These are phyloP conservation scores for Xenotilapia flavipinnis DNA, from an alignment of 2,113 vertebrate species.

Conservation along the genomic window DNA sequence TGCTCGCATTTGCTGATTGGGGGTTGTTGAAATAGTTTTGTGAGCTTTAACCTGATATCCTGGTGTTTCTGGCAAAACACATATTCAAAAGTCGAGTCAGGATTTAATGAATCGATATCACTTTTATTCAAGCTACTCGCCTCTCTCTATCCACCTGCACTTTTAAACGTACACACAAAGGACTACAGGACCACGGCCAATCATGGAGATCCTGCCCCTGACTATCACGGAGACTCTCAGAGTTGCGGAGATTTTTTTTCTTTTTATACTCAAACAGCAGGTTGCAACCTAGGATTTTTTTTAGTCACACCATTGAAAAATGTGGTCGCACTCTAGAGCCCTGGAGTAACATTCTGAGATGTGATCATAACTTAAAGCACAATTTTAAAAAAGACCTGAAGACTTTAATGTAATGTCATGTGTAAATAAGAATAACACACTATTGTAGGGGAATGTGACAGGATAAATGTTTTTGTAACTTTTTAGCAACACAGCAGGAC, in stretches of 20 bases:
- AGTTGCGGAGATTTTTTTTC: background rate
- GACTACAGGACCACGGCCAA: background rate
- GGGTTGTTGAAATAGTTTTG: background rate
- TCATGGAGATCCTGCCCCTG: accelerated
- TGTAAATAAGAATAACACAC: accelerated
- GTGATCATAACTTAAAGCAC: background rate
- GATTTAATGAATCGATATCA: background rate
- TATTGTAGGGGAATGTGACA: too few species aligned
- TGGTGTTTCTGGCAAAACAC: accelerated
- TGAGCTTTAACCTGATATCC: accelerated
- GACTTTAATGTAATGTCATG: background rate
- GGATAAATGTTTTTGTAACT: background rate
- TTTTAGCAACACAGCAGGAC: background rate
- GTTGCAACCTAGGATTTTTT: background rate
- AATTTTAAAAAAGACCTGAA: background rate
- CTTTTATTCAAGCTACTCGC: background rate
- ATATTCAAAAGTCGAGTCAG: background rate
- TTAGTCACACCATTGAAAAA: accelerated
- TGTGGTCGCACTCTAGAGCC: accelerated
- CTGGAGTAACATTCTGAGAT: background rate
- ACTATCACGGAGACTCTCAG: accelerated
- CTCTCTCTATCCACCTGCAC: background rate
- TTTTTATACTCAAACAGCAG: background rate
- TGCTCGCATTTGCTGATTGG: background rate
- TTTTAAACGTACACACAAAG: background rate